Base-by-base conservation (phyloP, 1,140 invertebrate genomes). In the Lineus longissimus region DNA sequence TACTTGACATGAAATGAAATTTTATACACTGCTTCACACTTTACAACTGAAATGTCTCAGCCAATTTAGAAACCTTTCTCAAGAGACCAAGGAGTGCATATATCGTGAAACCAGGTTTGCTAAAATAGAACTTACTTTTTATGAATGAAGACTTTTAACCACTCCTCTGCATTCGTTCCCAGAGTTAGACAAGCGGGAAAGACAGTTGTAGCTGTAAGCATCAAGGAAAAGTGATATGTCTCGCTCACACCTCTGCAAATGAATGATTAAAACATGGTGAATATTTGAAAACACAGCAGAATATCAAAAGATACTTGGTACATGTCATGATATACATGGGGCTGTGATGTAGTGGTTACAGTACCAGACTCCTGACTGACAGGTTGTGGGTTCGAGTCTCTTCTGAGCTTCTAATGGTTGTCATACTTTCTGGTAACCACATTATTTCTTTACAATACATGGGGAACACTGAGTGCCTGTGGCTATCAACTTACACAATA, bases 151-250 rank as follows among this genome's bases (percentile, higher is more conserved):
- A 75, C 60, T 61, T 67, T 67, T 6, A 67, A 55, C 75, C 74
- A 78, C 11, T 19, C 56, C 15, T 68, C 65, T 19, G 65, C 47
- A 47, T 64, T 63, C 25, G 65, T 47, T 9, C 74, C 73, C 11
- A 75, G 63, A 9, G 73, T 62, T 22, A 70, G 47, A 63, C 64
- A 71, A 25, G 25, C 54, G 55, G 90, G 89, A 57, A 90, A 83
- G 57, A 87, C 83, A 25, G 88, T 88, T n/a, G 91, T 78, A 2
- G 85, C 75, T 13, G 87, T 86, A 63, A 92, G 67, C 45, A 90
- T 82, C 25, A 86, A 55, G 29, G 88, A 85, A 67, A 92, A 86
- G 82, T 89, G 88, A 11, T 88, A 84, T 1, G 90, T 92, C 75
- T 91, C 87, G 54, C 66, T 51, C 29, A 62, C 66, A 6, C 67